A percentile compares a stretch with the other conserved stretches of the same genome.
phyloP scores from a whole-genome alignment of 2,797 vertebrate genomes.

The Diplodus sargus region DNA sequence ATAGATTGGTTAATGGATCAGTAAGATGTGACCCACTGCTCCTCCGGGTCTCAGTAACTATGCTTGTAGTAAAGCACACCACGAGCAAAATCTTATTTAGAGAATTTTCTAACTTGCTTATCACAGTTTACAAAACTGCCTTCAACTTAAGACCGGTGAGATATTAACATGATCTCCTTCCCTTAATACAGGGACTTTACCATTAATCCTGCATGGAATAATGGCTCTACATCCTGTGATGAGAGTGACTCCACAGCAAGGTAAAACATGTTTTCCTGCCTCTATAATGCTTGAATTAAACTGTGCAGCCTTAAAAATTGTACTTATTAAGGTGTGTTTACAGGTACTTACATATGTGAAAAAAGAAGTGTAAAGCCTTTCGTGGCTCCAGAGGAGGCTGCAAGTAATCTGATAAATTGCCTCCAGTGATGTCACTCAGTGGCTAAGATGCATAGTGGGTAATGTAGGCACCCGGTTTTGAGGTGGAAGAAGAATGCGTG shows the following conservation, averaged over 20 bases:
- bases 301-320: neutral
- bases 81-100: neutral
- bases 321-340: too few relatives aligned
- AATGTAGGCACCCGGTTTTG: too few relatives aligned
- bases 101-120: neutral
- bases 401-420: too few relatives aligned
- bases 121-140: neutral
- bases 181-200: slow-evolving; percentile 57
- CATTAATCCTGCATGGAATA: slow-evolving; percentile 52
- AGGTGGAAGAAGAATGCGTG: too few relatives aligned
- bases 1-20: neutral
- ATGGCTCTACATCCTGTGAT: slow-evolving; percentile 69
- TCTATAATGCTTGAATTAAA: neutral
- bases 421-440: too few relatives aligned
- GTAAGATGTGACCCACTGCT: neutral
- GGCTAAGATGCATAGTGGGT: too few relatives aligned
- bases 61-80: neutral
- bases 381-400: too few relatives aligned
- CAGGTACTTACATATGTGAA: too few relatives aligned
- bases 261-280: slow-evolving; percentile 37
- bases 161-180: neutral
- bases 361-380: too few relatives aligned
- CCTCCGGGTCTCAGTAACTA: neutral
- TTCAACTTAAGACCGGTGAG: neutral
- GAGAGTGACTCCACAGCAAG: slow-evolving; percentile 48